A percentile compares a stretch with the other conserved stretches of the same genome.
These are phyloP conservation scores for Druceiella hillmani DNA, from an alignment of 2,888 invertebrate genomes.

Conservation along the genomic window DNA sequence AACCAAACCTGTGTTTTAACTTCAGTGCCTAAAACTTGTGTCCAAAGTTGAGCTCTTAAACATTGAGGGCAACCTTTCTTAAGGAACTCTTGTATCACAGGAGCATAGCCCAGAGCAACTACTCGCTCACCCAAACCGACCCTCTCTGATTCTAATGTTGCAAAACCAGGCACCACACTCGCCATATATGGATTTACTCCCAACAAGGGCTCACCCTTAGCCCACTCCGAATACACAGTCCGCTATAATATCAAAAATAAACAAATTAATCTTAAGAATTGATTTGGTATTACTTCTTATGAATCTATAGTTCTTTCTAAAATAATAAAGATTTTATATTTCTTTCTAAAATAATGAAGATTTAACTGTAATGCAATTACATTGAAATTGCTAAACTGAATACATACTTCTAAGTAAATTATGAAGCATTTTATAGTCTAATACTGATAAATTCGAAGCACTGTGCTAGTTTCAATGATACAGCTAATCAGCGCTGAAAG, in stretches of 20 bases:
- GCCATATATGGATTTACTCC: constrained; percentile 62
- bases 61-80: constrained; percentile 80
- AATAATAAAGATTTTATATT: too few relatives aligned
- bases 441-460: too few relatives aligned
- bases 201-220: constrained; percentile 70
- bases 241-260: constrained; percentile 55
- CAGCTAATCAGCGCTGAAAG: too few relatives aligned
- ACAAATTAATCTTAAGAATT: constrained; percentile 29
- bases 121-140: constrained; percentile 73
- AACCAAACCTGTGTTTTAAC: constrained; percentile 57
- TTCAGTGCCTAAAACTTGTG: constrained; percentile 78
- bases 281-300: too few relatives aligned
- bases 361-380: too few relatives aligned
- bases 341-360: too few relatives aligned
- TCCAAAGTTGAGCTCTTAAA: constrained; percentile 79
- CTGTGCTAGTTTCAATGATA: too few relatives aligned
- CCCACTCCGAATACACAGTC: constrained; percentile 63
- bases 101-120: constrained; percentile 72
- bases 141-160: constrained; percentile 63
- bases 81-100: constrained; percentile 83
- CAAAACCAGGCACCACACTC: constrained; percentile 47
- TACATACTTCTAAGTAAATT: too few relatives aligned
- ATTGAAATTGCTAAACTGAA: too few relatives aligned
- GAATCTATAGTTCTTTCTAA: too few relatives aligned
- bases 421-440: too few relatives aligned